Evolutionary conservation across 2,888 invertebrate genomes (phyloP), one percentile per base, ranked within the genome.

Genomic region (Eupithecia insigniata): DNA sequence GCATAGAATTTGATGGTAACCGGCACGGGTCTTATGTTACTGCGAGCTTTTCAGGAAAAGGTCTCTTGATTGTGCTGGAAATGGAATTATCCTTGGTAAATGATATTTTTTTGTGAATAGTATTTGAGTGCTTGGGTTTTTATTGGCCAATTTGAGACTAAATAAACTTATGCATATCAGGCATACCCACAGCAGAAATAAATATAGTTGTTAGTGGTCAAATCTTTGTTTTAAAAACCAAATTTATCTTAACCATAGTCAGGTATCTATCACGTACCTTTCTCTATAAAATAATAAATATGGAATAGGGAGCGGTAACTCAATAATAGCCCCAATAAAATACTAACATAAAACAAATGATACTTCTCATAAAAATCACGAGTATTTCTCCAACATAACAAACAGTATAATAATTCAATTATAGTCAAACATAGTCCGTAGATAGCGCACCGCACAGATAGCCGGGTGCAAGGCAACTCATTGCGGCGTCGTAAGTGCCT

Each of bases 1-100:
- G 91, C 92, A 92, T 90, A 88, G 92, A 92, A 92, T 92, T 91
- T 87, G 84, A 89, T 90, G 89, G 86, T 89, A 89, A 87, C 85
- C 83, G 87, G 81, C 81, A 80, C 79, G 84, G 78, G 81, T 79
- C 78, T 78, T 76, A 76, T 77, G 79, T 79, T 78, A 79, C 78
- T 78, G 73, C 46, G 46, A 78, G 74, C 75, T 76, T 79, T 78
- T 75, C 75, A 75, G 70, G 72, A 78, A 78, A 79, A 76, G 78
- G 78, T 78, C 76, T 74, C 72, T 75, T 78, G 77, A 78, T 78
- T 78, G 76, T 77, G 61, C 18, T 73, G 66, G 68, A 70, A 77
- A 77, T 76, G 77, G 77, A 77, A 75, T 78, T 76, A 78, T 75
- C 73, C 72, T 71, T 70, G 66, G 75, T 70, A 68, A 73, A 65